These are phyloP conservation scores for Carduelis carduelis DNA, from an alignment of 2,797 vertebrate species.

Conservation along the genomic window DNA sequence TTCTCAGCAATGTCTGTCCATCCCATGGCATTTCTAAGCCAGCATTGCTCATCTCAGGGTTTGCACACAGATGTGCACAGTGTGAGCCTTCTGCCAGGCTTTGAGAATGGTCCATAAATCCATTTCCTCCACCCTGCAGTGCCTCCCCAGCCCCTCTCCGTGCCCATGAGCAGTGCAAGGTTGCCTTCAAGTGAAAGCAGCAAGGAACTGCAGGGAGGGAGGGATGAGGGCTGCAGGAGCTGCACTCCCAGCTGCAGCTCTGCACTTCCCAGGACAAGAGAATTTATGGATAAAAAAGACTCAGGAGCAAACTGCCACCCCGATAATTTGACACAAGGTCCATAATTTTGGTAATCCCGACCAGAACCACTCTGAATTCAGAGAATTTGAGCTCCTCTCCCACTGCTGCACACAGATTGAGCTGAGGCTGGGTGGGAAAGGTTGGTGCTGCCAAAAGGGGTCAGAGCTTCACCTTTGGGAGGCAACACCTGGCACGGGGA, in stretches of 20 bases:
- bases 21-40: not conserved
- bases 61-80: not conserved
- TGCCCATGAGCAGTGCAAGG: slow-evolving; percentile 39
- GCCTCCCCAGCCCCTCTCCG: not conserved
- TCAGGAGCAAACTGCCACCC: fast-evolving
- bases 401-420: fast-evolving
- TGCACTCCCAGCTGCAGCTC: not conserved
- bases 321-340: not conserved
- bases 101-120: not conserved
- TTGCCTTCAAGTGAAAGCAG: slow-evolving; percentile 69
- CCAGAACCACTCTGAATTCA: not conserved
- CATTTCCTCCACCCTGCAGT: not conserved
- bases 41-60: not conserved
- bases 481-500: not conserved
- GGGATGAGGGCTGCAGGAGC: not conserved
- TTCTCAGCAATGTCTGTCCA: not conserved
- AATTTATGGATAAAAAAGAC: not conserved
- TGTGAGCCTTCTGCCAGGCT: not conserved
- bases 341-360: not conserved
- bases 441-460: not conserved
- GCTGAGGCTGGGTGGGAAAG: not conserved
- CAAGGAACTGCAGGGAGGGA: slow-evolving; percentile 61
- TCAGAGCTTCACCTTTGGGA: fast-evolving
- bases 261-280: not conserved
- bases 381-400: not conserved